Conservation (phyloP, 2,888 invertebrate genomes). For the Chironomus riparius region DNA sequence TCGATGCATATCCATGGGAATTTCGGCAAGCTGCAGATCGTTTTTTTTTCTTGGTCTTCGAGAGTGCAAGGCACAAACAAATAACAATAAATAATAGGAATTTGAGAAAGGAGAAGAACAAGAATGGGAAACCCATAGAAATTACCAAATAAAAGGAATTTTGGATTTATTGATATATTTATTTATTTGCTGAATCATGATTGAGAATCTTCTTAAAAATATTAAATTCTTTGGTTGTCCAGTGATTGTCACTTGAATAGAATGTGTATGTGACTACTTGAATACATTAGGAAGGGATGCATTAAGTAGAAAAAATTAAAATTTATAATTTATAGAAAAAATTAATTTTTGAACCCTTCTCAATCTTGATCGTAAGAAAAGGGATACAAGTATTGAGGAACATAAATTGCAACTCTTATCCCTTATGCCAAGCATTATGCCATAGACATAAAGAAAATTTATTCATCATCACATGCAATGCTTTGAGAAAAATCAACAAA, state of each 20-base stretch:
- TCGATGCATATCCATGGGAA: conserved; percentile 20
- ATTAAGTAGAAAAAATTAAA: too few relatives aligned
- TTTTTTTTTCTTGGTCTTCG: neutral
- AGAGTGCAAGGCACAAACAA: neutral
- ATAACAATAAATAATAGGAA: neutral
- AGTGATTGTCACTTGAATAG: neutral
- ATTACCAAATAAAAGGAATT: neutral
- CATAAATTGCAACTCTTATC: neutral
- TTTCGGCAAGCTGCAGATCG: conserved; percentile 22
- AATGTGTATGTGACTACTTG: neutral
- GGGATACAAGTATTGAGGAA: neutral
- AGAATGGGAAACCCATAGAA: neutral
- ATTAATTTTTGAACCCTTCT: neutral
- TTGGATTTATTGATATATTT: neutral
- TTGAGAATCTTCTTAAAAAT: neutral
- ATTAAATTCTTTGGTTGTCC: neutral
- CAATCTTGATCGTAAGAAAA: neutral
- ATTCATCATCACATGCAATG: neutral
- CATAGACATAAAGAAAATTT: neutral
- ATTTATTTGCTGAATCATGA: neutral
- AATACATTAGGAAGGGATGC: too few relatives aligned
- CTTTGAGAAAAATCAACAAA: neutral
- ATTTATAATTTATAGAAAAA: too few relatives aligned
- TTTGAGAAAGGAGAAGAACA: neutral
- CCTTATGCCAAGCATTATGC: neutral